Base-by-base conservation (phyloP, 2,113 vertebrate genomes). In the Plestiodon gilberti region DNA sequence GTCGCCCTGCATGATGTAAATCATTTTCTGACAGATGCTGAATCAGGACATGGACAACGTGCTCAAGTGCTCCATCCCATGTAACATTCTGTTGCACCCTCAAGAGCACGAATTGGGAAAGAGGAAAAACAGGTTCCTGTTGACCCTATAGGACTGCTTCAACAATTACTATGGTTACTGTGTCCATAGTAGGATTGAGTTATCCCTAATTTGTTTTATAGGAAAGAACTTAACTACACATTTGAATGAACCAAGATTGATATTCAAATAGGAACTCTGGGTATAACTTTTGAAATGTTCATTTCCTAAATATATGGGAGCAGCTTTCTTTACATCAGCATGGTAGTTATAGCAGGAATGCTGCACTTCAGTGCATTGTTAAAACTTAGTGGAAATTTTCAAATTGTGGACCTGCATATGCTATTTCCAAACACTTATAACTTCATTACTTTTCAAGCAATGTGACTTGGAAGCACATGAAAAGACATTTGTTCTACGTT, bases 371-470 rank as follows among this genome's bases (percentile, higher is more conserved):
- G 43, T 25, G 52, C 35, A 70, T 80, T n/a, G 23, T 81, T 78
- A 87, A 92, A 91, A 92, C 89, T 57, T 28, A 83, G 64, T 81
- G 76, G 75, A 90, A 92, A 89, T 55, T 80, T 82, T 75, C 25
- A 85, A 6, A 71, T 11, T 35, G 30, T 0, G 0, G 17, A 62
- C 84, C 88, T 88, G 74, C 64, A 70, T 86, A 62, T 55, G 61
- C 73, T 85, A 75, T 87, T 90, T 91, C 65, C 86, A 85, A 78
- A 38, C n/a, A 76, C 0, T 55, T n/a, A 75, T 88, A 75, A 69
- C 6, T 90, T 88, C 79, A 76, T 90, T 90, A 57, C 89, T 90
- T 87, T 57, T 61, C 38, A 91, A 69, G 5, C 0, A 23, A 89
- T 10, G 88, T 85, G 15, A 15, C 55, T 81, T 75, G 33, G 84